A percentile compares a stretch with the other conserved stretches of the same genome.
These are phyloP conservation scores for Cebus imitator DNA, from an alignment of 2,113 vertebrate genomes.

Conservation along the genomic window DNA sequence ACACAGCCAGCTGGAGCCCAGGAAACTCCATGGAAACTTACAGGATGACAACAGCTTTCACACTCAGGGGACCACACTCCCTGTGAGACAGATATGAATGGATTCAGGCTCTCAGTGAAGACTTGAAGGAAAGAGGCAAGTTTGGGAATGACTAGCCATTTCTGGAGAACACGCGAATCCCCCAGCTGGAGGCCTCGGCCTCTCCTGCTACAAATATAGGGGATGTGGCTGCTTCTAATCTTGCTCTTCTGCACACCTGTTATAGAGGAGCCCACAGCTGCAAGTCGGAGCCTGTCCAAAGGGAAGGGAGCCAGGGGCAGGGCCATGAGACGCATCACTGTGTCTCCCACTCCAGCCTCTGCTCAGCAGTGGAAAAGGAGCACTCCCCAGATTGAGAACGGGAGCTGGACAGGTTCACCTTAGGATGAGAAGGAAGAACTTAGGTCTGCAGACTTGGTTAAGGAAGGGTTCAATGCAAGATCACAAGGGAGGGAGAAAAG, in stretches of 20 bases:
- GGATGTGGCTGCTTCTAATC: no score
- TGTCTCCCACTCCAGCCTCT: no score
- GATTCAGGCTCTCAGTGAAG: background rate
- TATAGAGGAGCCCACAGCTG: background rate
- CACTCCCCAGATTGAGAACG: accelerated
- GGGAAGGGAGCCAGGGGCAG: background rate
- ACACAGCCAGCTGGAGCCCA: background rate
- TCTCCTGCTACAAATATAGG: background rate
- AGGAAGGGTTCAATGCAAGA: background rate
- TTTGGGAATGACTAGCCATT: background rate
- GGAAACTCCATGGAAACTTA: background rate
- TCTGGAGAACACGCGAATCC: background rate
- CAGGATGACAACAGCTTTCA: background rate
- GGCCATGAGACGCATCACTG: background rate
- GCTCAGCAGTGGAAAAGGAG: background rate
- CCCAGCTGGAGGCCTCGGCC: background rate
- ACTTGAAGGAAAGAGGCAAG: background rate
- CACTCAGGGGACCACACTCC: background rate
- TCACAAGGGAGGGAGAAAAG: background rate
- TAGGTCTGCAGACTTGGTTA: background rate
- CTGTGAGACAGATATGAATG: background rate
- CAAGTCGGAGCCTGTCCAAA: background rate
- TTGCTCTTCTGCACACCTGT: background rate
- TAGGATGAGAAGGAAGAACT: background rate
- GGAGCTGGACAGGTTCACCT: no score